phyloP scores from a whole-genome alignment of 2,797 vertebrate species.

The Sarcophilus harrisii region DNA sequence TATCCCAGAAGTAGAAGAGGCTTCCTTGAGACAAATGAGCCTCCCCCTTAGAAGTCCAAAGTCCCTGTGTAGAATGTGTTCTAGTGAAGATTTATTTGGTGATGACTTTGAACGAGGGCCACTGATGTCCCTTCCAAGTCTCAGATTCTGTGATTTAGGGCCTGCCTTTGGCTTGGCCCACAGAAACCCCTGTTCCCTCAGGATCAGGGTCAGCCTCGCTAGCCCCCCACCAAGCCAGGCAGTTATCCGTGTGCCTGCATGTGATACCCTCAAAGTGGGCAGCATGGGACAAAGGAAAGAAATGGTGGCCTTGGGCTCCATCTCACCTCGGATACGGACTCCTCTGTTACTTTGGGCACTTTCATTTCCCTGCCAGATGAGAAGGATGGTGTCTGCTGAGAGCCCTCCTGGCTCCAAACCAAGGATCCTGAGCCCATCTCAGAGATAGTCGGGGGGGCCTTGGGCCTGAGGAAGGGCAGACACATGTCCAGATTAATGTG shows the following conservation, averaged over 20 bases:
- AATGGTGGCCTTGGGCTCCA: background rate
- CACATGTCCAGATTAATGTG: background rate
- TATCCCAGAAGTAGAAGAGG: background rate
- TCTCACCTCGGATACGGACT: background rate
- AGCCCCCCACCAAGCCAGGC: background rate
- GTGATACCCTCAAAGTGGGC: background rate
- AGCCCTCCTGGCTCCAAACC: background rate
- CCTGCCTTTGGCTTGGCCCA: background rate
- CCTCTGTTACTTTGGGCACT: background rate
- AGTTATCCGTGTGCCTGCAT: background rate
- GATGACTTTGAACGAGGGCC: background rate
- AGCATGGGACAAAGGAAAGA: background rate
- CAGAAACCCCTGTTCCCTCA: background rate
- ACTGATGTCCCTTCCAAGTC: background rate
- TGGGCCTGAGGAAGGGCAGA: too few relatives aligned
- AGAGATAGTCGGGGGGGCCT: background rate
- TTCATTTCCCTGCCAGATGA: background rate
- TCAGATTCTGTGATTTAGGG: background rate
- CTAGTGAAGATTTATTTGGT: background rate
- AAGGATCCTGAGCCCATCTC: background rate
- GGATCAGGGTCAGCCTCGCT: background rate
- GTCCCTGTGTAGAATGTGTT: background rate
- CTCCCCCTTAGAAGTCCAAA: background rate
- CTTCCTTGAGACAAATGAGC: background rate
- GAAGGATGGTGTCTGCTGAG: background rate